Evolutionary conservation across 2,797 vertebrate genomes (phyloP).

Genomic region (Thripadectes ignobilis): DNA sequence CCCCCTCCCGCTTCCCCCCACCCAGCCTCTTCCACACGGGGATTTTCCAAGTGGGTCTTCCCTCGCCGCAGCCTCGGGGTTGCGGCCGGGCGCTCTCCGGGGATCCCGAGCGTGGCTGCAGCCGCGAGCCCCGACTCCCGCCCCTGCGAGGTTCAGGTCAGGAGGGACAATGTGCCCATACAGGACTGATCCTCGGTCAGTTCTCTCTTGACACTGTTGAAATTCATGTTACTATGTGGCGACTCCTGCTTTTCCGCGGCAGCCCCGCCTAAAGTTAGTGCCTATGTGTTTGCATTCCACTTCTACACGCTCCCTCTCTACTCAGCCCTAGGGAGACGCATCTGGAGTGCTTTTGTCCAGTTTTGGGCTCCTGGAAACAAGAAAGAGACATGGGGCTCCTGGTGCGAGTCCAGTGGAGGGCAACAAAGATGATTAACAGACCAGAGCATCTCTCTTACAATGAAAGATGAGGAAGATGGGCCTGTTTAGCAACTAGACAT

Average conservation of each 20-base stretch:
- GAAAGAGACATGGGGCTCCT: not conserved
- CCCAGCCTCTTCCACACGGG: not conserved
- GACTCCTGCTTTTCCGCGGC: not conserved
- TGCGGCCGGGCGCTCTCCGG: too few relatives aligned
- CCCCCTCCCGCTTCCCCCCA: not conserved
- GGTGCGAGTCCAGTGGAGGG: rapidly evolving
- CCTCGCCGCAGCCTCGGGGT: not conserved
- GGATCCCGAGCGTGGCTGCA: not conserved
- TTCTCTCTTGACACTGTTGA: not conserved
- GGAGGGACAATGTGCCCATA: not conserved
- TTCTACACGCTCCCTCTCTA: not conserved
- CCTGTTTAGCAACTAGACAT: not conserved
- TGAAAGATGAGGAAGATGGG: not conserved
- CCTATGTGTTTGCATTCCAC: rapidly evolving
- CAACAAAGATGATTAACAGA: not conserved
- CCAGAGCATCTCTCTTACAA: not conserved
- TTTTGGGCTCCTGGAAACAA: not conserved
- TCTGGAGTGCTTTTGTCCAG: not conserved
- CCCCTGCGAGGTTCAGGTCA: not conserved
- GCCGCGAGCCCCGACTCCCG: not conserved
- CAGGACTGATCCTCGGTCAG: not conserved
- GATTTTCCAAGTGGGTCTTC: not conserved
- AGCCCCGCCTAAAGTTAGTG: too few relatives aligned
- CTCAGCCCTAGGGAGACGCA: not conserved
- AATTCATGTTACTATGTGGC: not conserved